phyloP scores from a whole-genome alignment of 1,140 invertebrate species.

The Plodia interpunctella region DNA sequence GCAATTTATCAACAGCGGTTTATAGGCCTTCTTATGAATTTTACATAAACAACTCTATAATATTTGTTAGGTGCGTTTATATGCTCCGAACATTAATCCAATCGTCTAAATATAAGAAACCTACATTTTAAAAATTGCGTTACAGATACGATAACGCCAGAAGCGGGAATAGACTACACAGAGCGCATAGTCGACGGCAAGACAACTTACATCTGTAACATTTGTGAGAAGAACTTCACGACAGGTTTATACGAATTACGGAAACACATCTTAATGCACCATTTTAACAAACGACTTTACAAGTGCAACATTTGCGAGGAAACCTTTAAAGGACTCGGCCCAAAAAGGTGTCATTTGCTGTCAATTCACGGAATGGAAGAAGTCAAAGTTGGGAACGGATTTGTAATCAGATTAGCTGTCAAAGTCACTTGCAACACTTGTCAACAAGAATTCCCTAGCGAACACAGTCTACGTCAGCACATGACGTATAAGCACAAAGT shows the following conservation, averaged over 20 bases:
- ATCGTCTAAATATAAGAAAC: too few species aligned
- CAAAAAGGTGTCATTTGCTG: not conserved
- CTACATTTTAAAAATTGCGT: too few species aligned
- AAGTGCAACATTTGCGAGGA: not conserved
- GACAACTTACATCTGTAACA: not conserved
- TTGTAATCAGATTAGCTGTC: not conserved
- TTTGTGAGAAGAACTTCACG: not conserved
- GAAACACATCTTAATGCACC: not conserved
- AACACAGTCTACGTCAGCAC: not conserved
- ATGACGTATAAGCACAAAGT: constrained; percentile 10
- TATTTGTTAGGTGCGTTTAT: too few species aligned
- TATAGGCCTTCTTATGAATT: too few species aligned
- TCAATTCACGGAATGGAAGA: not conserved
- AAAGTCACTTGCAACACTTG: constrained; percentile 9
- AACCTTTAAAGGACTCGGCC: not conserved
- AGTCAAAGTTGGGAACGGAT: not conserved
- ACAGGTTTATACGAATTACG: not conserved
- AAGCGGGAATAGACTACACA: not conserved
- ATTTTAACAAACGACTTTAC: not conserved
- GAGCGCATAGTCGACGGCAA: not conserved
- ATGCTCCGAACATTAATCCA: too few species aligned
- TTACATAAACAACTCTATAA: too few species aligned
- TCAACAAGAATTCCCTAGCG: constrained; percentile 5
- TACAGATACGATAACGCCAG: not conserved
- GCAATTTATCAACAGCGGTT: too few species aligned